phyloP scores from a whole-genome alignment of 2,113 vertebrate genomes.

The Montifringilla adamsi region DNA sequence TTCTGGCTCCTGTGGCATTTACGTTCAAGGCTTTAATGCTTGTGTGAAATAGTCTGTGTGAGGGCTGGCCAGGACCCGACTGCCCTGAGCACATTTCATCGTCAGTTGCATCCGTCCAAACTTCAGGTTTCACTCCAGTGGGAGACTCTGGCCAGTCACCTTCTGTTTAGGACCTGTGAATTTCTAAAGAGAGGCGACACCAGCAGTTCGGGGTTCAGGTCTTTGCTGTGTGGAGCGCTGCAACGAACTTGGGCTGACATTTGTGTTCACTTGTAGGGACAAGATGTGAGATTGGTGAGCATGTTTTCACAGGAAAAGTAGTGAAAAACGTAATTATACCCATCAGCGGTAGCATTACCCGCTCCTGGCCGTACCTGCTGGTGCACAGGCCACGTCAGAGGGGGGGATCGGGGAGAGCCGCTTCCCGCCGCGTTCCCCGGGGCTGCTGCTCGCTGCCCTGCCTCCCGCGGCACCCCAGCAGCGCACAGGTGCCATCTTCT shows the following conservation, averaged over 20 bases:
- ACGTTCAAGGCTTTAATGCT: background rate
- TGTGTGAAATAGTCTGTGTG: background rate
- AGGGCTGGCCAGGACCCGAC: background rate
- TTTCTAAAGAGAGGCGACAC: background rate
- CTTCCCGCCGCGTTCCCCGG: background rate
- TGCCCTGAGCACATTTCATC: background rate
- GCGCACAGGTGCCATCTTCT: constrained; percentile 26
- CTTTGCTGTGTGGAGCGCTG: background rate
- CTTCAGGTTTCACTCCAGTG: background rate
- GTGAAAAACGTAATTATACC: background rate
- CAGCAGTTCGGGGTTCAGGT: background rate
- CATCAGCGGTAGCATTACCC: no score
- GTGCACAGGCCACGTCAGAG: background rate
- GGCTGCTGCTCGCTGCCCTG: background rate
- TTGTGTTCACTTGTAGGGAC: background rate
- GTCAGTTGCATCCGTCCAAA: background rate
- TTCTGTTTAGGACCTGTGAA: no score
- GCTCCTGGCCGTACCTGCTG: background rate
- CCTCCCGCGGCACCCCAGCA: no score
- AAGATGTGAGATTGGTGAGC: background rate
- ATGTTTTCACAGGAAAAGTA: background rate
- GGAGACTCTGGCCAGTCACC: background rate
- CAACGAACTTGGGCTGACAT: background rate
- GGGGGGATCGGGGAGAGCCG: background rate
- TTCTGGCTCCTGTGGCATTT: background rate